Conservation (phyloP, 1,140 invertebrate species). For the Drosophila kohkoa region DNA sequence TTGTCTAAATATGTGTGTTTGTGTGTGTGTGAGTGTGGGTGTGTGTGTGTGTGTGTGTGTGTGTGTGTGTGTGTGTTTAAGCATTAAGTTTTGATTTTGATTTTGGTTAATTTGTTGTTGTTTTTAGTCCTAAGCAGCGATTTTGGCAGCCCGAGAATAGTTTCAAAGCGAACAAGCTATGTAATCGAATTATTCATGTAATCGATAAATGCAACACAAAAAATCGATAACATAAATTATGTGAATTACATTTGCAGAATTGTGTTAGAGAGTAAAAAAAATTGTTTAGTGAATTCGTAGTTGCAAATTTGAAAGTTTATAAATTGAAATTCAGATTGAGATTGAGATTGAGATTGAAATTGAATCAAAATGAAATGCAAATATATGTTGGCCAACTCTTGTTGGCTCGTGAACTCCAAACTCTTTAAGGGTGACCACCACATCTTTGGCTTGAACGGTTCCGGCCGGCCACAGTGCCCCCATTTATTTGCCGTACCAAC, state of each 20-base stretch:
- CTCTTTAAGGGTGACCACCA: no score
- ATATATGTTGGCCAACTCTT: conserved; percentile 8
- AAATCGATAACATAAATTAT: conserved; percentile 27
- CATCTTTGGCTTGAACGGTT: conserved; percentile 36
- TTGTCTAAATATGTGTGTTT: conserved; percentile 5
- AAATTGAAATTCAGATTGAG: conserved; percentile 13
- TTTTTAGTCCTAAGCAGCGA: conserved; percentile 34
- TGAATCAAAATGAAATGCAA: conserved; percentile 21
- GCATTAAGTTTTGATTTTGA: conserved; percentile 17
- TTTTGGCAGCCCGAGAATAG: conserved; percentile 30
- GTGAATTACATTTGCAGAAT: background rate
- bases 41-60: conserved; percentile 23
- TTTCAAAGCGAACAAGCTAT: conserved; percentile 15
- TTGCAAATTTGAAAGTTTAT: conserved; percentile 22
- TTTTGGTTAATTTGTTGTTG: conserved; percentile 1
- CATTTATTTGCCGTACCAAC: conserved; percentile 68
- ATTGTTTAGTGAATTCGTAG: background rate
- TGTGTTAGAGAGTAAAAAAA: background rate
- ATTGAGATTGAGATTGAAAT: conserved; percentile 21
- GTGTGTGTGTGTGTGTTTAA: conserved; percentile 25
- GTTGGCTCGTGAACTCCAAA: background rate
- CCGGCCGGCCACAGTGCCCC: conserved; percentile 79
- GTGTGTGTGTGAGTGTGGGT: conserved; percentile 8
- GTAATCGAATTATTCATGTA: conserved; percentile 4
- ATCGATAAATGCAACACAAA: conserved; percentile 42